These are phyloP conservation scores for Conger conger DNA, from an alignment of 2,113 vertebrate genomes.

Conservation along the genomic window DNA sequence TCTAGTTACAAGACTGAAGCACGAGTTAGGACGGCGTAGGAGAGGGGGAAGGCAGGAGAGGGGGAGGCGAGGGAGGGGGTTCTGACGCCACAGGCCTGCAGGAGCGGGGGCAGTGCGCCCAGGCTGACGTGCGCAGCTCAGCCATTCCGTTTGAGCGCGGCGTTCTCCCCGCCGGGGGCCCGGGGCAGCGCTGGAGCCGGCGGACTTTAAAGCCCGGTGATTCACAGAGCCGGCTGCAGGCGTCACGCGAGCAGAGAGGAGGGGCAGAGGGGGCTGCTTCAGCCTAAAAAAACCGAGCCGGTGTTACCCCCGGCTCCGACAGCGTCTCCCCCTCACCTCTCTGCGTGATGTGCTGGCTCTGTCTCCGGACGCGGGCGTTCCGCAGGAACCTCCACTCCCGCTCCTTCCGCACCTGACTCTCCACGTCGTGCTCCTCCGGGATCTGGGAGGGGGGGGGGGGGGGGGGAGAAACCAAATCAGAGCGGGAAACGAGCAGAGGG, in stretches of 20 bases:
- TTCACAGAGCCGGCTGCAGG: neutral
- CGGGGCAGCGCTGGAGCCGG: neutral
- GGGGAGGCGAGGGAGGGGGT: neutral
- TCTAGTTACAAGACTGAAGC: too few species aligned
- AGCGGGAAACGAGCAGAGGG: neutral
- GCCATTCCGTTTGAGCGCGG: slow-evolving; percentile 26
- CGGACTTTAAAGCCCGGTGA: neutral
- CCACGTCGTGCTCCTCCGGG: slow-evolving; percentile 91
- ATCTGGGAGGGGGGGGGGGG: slow-evolving; percentile 65
- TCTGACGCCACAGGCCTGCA: too few species aligned
- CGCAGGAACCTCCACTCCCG: slow-evolving; percentile 94
- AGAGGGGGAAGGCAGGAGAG: neutral
- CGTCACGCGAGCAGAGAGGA: neutral
- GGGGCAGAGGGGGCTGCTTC: neutral
- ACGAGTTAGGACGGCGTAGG: neutral
- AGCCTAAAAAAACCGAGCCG: slow-evolving; percentile 10
- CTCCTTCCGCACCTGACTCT: slow-evolving; percentile 94
- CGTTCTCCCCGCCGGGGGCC: slow-evolving; percentile 9
- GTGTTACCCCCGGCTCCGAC: neutral
- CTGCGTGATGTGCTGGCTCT: slow-evolving; percentile 85
- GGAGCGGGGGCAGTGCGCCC: neutral
- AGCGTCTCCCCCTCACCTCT: slow-evolving; percentile 67
- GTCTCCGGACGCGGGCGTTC: slow-evolving; percentile 81
- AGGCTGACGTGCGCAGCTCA: slow-evolving; percentile 2
- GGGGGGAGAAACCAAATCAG: neutral